phyloP scores from a whole-genome alignment of 2,888 invertebrate species.

The Nemoura dubitans region DNA sequence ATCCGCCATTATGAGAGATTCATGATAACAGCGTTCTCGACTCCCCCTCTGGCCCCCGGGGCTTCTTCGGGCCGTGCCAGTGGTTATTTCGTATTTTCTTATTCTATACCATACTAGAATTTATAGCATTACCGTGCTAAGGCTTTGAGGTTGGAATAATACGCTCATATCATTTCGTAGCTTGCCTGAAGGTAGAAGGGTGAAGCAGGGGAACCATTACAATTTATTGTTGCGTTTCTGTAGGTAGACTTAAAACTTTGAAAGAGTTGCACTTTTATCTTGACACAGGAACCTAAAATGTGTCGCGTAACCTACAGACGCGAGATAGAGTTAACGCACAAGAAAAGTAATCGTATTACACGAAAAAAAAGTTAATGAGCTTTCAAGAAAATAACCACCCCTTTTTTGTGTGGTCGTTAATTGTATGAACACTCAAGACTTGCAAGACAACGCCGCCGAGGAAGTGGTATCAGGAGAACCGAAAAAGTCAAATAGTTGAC shows the following conservation, averaged over 20 bases:
- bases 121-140: not conserved
- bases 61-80: not conserved
- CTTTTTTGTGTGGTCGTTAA: not conserved
- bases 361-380: not conserved
- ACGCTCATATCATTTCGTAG: not conserved
- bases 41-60: not conserved
- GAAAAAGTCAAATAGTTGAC: not conserved
- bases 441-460: not conserved
- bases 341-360: not conserved
- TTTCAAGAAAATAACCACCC: not conserved
- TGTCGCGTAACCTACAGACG: not conserved
- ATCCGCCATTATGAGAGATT: constrained; percentile 3
- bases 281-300: not conserved
- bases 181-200: not conserved
- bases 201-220: not conserved
- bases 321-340: not conserved
- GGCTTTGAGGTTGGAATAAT: not conserved
- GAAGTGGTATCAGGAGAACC: not conserved
- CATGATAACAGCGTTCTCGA: not conserved
- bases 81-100: not conserved
- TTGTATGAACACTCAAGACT: not conserved
- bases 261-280: not conserved
- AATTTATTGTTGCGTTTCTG: not conserved
- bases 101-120: not conserved
- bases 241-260: not conserved